phyloP scores from a whole-genome alignment of 2,113 vertebrate species.

The Pseudolaguvia tuberculata region DNA sequence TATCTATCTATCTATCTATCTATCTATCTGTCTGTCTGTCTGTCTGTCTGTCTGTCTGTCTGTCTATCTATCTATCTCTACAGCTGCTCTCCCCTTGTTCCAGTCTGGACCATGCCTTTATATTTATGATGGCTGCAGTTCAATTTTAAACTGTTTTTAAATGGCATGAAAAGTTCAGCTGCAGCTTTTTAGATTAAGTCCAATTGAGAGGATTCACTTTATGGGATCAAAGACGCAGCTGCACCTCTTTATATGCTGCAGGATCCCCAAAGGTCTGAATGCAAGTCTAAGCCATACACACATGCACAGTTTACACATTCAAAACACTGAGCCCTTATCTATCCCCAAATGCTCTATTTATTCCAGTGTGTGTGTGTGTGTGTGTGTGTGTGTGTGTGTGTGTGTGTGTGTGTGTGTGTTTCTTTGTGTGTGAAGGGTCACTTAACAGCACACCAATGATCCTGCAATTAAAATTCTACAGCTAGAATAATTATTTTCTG shows the following conservation, averaged over 20 bases:
- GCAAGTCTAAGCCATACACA: conserved; percentile 11
- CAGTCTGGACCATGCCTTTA: conserved; percentile 8
- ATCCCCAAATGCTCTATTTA: conserved; percentile 5
- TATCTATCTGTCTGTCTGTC: too few species aligned
- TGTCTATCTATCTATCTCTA: too few species aligned
- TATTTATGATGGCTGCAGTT: conserved; percentile 2
- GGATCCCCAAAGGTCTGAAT: conserved; percentile 31
- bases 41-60: too few species aligned
- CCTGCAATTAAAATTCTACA: conserved; percentile 6
- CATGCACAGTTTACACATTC: not conserved
- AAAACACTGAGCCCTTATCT: conserved; percentile 15
- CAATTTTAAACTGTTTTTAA: conserved; percentile 21
- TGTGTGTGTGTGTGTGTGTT: too few species aligned
- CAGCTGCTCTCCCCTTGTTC: not conserved
- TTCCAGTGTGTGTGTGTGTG: not conserved
- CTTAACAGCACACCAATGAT: conserved; percentile 5
- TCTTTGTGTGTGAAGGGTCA: conserved; percentile 14
- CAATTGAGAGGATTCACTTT: conserved; percentile 18
- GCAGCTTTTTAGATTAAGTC: conserved; percentile 28
- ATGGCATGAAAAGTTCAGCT: conserved; percentile 18
- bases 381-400: too few species aligned
- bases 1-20: too few species aligned
- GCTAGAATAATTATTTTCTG: not conserved
- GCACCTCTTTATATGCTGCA: conserved; percentile 23
- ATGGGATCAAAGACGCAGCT: conserved; percentile 23